Evolutionary conservation across 1,140 invertebrate genomes (phyloP).

Genomic region (Drusus annulatus): DNA sequence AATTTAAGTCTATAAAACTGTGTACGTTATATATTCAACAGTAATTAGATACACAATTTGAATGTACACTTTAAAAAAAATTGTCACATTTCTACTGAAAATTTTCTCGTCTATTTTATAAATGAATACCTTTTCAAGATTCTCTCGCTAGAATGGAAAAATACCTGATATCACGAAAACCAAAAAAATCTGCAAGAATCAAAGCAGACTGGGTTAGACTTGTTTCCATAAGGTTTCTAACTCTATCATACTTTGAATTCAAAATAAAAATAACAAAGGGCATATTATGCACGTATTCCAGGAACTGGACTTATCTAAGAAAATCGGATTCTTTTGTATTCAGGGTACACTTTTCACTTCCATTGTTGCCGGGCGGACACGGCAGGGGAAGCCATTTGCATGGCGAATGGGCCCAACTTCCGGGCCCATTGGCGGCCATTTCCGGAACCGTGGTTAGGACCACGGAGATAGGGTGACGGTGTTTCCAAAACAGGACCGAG

Average conservation of each 20-base stretch:
- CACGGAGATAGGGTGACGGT: slow-evolving; percentile 3
- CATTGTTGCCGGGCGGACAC: slow-evolving; percentile 51
- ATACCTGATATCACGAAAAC: no score
- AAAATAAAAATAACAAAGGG: slow-evolving; percentile 21
- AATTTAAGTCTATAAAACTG: no score
- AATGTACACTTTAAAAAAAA: no score
- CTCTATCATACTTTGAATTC: neutral
- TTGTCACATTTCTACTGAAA: no score
- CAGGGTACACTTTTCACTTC: slow-evolving; percentile 53
- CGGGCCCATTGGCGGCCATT: slow-evolving; percentile 44
- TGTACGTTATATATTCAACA: no score
- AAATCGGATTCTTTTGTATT: slow-evolving; percentile 37
- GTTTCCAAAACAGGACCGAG: neutral
- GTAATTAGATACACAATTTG: no score
- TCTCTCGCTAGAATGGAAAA: no score
- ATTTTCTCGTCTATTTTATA: no score
- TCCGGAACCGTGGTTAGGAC: slow-evolving; percentile 30
- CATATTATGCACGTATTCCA: slow-evolving; percentile 8
- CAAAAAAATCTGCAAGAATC: neutral
- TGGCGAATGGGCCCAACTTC: slow-evolving; percentile 47
- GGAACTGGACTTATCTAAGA: slow-evolving; percentile 28
- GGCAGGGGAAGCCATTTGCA: slow-evolving; percentile 51
- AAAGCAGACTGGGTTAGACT: neutral
- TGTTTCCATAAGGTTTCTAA: neutral
- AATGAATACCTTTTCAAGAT: no score